These are phyloP conservation scores for Porites cylindrica DNA, from an alignment of 92 coral and sea anemone genomes.

Conservation along the genomic window DNA sequence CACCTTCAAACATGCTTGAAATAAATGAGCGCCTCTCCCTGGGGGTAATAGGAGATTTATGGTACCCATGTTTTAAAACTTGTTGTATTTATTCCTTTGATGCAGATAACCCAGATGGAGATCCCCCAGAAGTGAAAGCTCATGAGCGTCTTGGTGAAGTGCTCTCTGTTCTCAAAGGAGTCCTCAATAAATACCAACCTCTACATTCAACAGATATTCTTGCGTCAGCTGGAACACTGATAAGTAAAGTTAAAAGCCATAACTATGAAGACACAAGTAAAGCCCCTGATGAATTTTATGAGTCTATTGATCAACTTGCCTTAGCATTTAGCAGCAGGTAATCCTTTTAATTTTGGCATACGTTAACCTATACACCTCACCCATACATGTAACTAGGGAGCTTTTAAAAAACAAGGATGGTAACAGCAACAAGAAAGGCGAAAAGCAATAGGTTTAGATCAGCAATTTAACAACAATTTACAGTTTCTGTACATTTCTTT, in stretches of 20 bases:
- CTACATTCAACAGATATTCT: slow-evolving; percentile 94
- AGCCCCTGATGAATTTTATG: slow-evolving; percentile 95
- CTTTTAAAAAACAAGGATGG: no score
- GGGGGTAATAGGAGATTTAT: no score
- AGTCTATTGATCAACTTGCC: slow-evolving; percentile 97
- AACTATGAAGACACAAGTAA: slow-evolving; percentile 80
- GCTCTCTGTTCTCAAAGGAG: slow-evolving; percentile 92
- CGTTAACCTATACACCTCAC: no score
- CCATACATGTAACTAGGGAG: no score
- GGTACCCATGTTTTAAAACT: not conserved
- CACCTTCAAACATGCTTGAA: no score
- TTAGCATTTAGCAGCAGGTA: slow-evolving; percentile 98
- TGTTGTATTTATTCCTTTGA: not conserved
- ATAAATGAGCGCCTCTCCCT: no score
- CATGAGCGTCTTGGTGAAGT: slow-evolving; percentile 96
- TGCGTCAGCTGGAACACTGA: slow-evolving; percentile 94
- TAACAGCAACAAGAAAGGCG: no score
- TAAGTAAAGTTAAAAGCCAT: slow-evolving; percentile 90
- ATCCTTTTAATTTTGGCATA: not conserved
- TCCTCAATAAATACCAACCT: slow-evolving; percentile 86
- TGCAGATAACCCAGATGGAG: slow-evolving; percentile 76
- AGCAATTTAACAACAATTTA: no score
- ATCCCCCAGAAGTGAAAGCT: slow-evolving; percentile 86
- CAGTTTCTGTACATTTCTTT: no score
- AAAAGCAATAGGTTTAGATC: no score